Conservation (phyloP, 1,140 invertebrate species). For the Cardiocondyla obscurior region DNA sequence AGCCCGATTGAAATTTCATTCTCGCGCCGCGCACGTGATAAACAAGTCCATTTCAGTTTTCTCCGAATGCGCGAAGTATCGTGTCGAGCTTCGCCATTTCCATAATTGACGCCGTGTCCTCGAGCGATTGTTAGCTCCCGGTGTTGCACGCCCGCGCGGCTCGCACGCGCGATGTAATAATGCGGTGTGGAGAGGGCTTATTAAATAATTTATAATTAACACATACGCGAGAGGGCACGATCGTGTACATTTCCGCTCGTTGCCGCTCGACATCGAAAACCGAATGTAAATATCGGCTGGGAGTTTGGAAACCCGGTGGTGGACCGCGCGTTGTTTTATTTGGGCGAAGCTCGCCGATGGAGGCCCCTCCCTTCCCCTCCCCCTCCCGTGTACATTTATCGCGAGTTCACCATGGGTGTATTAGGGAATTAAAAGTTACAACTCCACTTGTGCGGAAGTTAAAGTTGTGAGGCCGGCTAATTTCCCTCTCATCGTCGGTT, state of each 20-base stretch:
- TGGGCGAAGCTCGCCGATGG: neutral
- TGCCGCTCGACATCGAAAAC: neutral
- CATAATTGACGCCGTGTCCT: constrained; percentile 13
- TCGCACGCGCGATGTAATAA: neutral
- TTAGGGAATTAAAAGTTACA: neutral
- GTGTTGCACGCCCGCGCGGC: neutral
- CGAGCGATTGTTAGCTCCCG: neutral
- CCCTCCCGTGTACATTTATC: neutral
- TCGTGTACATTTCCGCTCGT: neutral
- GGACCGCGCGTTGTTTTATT: neutral
- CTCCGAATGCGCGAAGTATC: neutral
- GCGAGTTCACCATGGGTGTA: neutral
- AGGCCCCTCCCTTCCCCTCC: no score
- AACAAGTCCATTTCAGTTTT: constrained; percentile 28
- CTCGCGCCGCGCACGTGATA: neutral
- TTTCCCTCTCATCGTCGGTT: neutral
- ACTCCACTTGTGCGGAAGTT: neutral
- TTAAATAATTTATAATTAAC: constrained; percentile 19
- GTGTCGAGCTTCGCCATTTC: neutral
- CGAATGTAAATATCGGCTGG: neutral
- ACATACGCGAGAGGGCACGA: neutral
- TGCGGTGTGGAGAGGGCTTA: neutral
- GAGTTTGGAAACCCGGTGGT: no score
- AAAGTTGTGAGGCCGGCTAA: neutral
- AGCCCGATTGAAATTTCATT: constrained; percentile 14